Percentiles rank a stretch among this genome's conserved stretches.
Evolutionary conservation across 2,113 vertebrate species (phyloP).

Genomic region (Ploceus nigricollis): DNA sequence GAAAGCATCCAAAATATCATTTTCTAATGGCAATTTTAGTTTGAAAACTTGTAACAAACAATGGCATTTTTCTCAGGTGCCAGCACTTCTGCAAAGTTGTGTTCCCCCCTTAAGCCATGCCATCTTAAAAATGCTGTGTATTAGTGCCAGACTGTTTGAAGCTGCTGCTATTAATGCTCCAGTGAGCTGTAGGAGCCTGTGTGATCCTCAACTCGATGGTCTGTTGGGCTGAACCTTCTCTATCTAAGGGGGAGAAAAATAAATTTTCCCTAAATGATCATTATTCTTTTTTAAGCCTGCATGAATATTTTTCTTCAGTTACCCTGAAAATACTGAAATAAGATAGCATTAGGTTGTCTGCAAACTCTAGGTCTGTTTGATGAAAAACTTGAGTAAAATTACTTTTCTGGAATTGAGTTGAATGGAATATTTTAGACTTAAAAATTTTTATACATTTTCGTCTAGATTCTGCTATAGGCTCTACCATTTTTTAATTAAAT

Average conservation of each 20-base stretch:
- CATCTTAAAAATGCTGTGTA: background rate
- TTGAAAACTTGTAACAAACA: background rate
- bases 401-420: slow-evolving; percentile 14
- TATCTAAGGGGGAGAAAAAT: background rate
- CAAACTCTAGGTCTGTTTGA: background rate
- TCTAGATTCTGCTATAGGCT: background rate
- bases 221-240: background rate
- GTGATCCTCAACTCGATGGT: background rate
- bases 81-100: slow-evolving; percentile 4
- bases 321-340: background rate
- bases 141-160: slow-evolving; percentile 25
- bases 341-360: background rate
- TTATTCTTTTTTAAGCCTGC: background rate
- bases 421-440: slow-evolving; percentile 35
- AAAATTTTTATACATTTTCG: slow-evolving; percentile 33
- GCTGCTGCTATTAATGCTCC: slow-evolving; percentile 3
- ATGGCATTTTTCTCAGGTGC: slow-evolving; percentile 36
- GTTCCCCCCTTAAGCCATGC: background rate
- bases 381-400: slow-evolving; percentile 20
- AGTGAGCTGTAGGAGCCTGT: background rate
- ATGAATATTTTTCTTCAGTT: background rate
- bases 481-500: background rate
- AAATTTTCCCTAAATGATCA: background rate
- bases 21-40: slow-evolving; percentile 24
- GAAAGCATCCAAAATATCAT: background rate